A percentile compares a stretch with the other conserved stretches of the same genome.
These are phyloP conservation scores for Chaetodon auriga DNA, from an alignment of 2,113 vertebrate genomes.

Conservation along the genomic window DNA sequence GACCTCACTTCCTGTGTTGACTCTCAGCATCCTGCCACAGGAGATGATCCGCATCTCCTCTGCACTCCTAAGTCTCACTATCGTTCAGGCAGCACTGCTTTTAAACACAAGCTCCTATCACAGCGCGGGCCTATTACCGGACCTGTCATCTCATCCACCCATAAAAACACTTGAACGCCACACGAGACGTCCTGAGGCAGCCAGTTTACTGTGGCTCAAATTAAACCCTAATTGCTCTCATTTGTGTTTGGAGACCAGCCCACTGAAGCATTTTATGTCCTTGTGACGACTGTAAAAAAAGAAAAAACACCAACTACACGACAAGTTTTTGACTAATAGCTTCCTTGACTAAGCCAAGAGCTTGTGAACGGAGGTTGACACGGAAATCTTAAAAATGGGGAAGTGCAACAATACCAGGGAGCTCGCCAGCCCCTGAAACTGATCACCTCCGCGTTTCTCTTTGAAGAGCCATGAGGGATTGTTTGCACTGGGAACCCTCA, in stretches of 20 bases:
- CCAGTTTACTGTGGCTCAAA: constrained; percentile 54
- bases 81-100: constrained; percentile 29
- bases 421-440: constrained; percentile 36
- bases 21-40: constrained; percentile 72
- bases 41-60: constrained; percentile 65
- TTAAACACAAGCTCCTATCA: constrained; percentile 37
- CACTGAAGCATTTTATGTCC: constrained; percentile 46
- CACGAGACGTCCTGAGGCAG: constrained; percentile 9
- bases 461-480: constrained; percentile 60
- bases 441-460: constrained; percentile 59
- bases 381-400: constrained; percentile 62
- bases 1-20: constrained; percentile 83
- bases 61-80: constrained; percentile 20
- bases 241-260: constrained; percentile 59
- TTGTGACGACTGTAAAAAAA: constrained; percentile 3
- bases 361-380: constrained; percentile 28
- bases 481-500: constrained; percentile 59
- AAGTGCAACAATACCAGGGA: constrained; percentile 47
- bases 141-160: constrained; percentile 50
- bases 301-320: constrained; percentile 7
- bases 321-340: constrained; percentile 56
- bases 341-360: constrained; percentile 34
- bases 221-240: constrained; percentile 59
- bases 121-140: not conserved
- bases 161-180: constrained; percentile 52